Base-by-base conservation (phyloP, 2,113 vertebrate species). In the rabbit (Oryctolagus cuniculus) region DNA sequence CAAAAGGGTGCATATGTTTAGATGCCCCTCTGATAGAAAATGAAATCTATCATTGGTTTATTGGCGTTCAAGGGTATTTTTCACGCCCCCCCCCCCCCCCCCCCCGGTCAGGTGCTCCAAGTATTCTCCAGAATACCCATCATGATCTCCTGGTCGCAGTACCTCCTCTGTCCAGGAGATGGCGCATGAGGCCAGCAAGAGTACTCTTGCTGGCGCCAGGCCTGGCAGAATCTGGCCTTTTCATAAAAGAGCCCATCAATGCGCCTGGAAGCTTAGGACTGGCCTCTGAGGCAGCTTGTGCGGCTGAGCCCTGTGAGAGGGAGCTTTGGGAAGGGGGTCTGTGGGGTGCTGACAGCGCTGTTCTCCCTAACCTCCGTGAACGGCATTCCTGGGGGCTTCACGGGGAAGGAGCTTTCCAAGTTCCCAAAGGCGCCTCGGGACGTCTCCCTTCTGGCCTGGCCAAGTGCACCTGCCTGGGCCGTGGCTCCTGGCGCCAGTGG, bases 121-220 rank as follows among this genome's bases (percentile, higher is more conserved):
- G 49, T 29, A 85, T 78, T 31, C 66, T 27, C 36, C 70, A 12
- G 49, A 81, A 72, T 25, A 4, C 27, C 13, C 8, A 1, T 10
- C 16, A 44, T 0, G 17, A 1, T 19, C 53, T 84, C n/a, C 3
- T 55, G 75, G 72, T 36, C 17, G 84, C 58, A 95, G 66, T 97
- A 81, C 96, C 25, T 2, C 61, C 0, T 11, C 85, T 77, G 5
- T 91, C 98, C 98, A 97, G 94, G 81, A 98, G 98, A 96, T 98
- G 98, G 98, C 97, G 91, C 86, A 88, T 85, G 95, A 97, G 87
- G 63, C 97, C 93, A 97, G 86, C 69, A 89, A 92, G 87, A 98
- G 34, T 53, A 63, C 21, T 10, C 0, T 0, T 1, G 17, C 25
- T 64, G 6, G 15, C 1, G 49, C 16, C 87, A 29, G 73, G 51